phyloP scores from a whole-genome alignment of 1,140 invertebrate genomes.

The Linepithema humile region DNA sequence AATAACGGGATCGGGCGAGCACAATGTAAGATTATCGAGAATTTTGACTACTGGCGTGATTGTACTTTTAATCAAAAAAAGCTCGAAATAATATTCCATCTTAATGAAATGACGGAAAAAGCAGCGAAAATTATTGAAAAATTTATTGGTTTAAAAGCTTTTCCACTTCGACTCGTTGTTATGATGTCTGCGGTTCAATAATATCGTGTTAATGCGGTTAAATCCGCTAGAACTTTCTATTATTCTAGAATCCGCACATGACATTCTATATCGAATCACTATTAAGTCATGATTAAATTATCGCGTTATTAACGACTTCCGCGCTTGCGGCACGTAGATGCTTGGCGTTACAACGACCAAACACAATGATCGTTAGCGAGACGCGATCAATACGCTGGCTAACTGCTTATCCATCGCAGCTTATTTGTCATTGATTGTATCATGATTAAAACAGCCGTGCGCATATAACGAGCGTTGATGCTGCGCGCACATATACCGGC shows the following conservation, averaged over 20 bases:
- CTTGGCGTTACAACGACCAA: constrained; percentile 22
- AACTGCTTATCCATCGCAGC: neutral
- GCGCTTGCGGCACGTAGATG: neutral
- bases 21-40: neutral
- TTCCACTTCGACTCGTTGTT: neutral
- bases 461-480: neutral
- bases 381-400: neutral
- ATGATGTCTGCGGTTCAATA: neutral
- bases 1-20: neutral
- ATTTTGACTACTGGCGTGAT: neutral
- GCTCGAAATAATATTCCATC: neutral
- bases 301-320: constrained; percentile 18
- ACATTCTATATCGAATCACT: constrained; percentile 5
- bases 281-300: constrained; percentile 24
- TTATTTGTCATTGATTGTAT: constrained; percentile 10
- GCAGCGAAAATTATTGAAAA: neutral
- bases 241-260: neutral
- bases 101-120: neutral
- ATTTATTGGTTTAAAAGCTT: neutral
- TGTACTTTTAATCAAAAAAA: neutral
- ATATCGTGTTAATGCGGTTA: neutral
- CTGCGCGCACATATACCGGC: too few relatives aligned
- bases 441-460: constrained; percentile 1
- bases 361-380: neutral
- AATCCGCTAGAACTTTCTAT: neutral